Evolutionary conservation across 2,888 invertebrate genomes (phyloP), one percentile per base, ranked within the genome.

Genomic region (Ochlodes sylvanus): DNA sequence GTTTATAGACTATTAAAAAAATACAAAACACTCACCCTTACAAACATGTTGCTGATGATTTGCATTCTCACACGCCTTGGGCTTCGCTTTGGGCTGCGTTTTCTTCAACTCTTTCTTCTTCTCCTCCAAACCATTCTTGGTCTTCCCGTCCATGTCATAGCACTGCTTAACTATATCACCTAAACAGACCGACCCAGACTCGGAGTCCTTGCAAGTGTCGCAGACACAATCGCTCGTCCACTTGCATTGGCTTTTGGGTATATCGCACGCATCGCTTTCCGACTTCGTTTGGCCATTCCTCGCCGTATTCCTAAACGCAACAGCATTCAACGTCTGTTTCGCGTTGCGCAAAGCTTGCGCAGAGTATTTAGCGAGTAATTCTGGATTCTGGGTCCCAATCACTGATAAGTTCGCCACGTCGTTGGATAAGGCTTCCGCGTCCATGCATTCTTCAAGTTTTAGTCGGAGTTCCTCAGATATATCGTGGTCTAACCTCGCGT

Each of bases 21-120:
- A 27, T 5, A 4, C 27, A 27, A 27, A 14, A 58, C 14, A 77
- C 86, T 72, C 6, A 93, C 93, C 91, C 84, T 91, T 92, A 77
- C 93, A 93, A 1, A 92, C 86, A 71, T 93, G 93, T 58, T 90
- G 92, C 41, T 90, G 92, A 72, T 92, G 92, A 6, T 79, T 78
- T 0, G 82, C 78, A n/a, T 86, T 90, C 77, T 92, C 92, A 10
- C 92, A 92, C 0, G 80, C 76, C 70, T 92, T 92, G 0, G 79
- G 79, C 0, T 79, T 83, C 69, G 87, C 87, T 19, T 79, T 78
- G 21, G 83, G 78, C 58, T 84, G 82, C 19, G 77, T 78, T 64
- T 79, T 79, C 73, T 86, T 87, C 63, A 81, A 72, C 0, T 77
- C 80, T 60, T 75, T 76, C 71, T 76, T 77, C 70, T 82, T 84